Evolutionary conservation across 1,140 invertebrate species (phyloP).

Genomic region (Ptiloglossa arizonensis): DNA sequence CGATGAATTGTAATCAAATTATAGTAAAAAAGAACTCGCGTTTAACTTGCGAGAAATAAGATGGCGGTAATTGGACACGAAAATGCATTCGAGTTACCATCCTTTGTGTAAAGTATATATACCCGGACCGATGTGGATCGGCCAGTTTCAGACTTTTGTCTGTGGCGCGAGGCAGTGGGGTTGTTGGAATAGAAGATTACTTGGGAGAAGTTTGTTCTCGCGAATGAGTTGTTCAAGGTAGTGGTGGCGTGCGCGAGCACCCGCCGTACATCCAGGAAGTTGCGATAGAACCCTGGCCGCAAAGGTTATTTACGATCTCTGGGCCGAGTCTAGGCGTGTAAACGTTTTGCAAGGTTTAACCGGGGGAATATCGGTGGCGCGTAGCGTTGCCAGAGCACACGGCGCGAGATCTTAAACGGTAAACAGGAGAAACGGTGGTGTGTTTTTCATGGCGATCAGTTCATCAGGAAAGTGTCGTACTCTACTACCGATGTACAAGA

Average conservation of each 20-base stretch:
- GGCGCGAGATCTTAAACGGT: constrained; percentile 16
- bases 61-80: not conserved
- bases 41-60: not conserved
- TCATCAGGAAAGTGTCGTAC: constrained; percentile 28
- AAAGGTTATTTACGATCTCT: not conserved
- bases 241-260: constrained; percentile 65
- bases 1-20: too few relatives aligned
- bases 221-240: constrained; percentile 59
- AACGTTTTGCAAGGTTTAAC: constrained; percentile 12
- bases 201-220: constrained; percentile 51
- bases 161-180: constrained; percentile 47
- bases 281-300: constrained; percentile 11
- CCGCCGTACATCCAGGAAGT: constrained; percentile 52
- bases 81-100: constrained; percentile 1
- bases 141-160: constrained; percentile 52
- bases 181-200: constrained; percentile 26
- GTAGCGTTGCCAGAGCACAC: constrained; percentile 14
- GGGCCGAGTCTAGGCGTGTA: not conserved
- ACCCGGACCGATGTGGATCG: constrained; percentile 18
- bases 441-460: constrained; percentile 53
- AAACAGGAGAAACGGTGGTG: not conserved
- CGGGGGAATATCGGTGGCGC: constrained; percentile 33
- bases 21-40: too few relatives aligned
- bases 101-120: constrained; percentile 1
- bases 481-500: constrained; percentile 24